phyloP scores from a whole-genome alignment of 1,140 invertebrate species.

The Danaus melanippus region DNA sequence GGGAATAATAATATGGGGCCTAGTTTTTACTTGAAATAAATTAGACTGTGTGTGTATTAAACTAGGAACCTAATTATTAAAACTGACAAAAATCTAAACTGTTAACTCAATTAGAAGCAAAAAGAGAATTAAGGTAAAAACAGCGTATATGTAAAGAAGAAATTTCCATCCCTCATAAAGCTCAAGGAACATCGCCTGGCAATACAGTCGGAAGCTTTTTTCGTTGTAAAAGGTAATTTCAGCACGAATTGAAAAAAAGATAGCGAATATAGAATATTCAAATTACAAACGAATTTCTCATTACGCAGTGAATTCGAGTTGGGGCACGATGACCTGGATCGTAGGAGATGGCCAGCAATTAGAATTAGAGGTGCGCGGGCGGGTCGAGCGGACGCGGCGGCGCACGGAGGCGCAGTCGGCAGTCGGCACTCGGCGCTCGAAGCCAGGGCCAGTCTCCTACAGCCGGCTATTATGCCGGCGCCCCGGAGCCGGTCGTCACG shows the following conservation, averaged over 20 bases:
- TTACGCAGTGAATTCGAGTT: conserved; percentile 42
- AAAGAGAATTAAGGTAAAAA: conserved; percentile 15
- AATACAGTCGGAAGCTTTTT: too few species aligned
- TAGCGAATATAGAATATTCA: conserved; percentile 43
- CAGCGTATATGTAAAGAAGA: background rate
- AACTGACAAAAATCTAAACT: too few species aligned
- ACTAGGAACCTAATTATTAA: too few species aligned
- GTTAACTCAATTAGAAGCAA: background rate
- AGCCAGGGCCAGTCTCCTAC: conserved; percentile 26
- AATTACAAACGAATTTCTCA: conserved; percentile 37
- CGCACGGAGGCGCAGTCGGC: conserved; percentile 21
- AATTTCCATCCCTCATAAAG: conserved; percentile 1
- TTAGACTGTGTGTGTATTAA: too few species aligned
- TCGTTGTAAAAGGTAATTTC: conserved; percentile 23
- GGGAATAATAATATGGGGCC: conserved; percentile 2
- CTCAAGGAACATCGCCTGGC: background rate
- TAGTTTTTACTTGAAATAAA: too few species aligned
- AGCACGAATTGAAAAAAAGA: conserved; percentile 31
- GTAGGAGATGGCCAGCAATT: conserved; percentile 58
- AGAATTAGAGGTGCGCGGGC: conserved; percentile 52
- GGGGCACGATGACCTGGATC: conserved; percentile 59
- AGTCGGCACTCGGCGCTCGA: conserved; percentile 37
- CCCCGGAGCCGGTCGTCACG: conserved; percentile 45
- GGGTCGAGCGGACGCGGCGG: conserved; percentile 30
- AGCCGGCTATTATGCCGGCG: conserved; percentile 57